Percentiles rank a stretch among this genome's conserved stretches.
phyloP scores from a whole-genome alignment of 1,140 invertebrate genomes.

The Drosophila oshimai region DNA sequence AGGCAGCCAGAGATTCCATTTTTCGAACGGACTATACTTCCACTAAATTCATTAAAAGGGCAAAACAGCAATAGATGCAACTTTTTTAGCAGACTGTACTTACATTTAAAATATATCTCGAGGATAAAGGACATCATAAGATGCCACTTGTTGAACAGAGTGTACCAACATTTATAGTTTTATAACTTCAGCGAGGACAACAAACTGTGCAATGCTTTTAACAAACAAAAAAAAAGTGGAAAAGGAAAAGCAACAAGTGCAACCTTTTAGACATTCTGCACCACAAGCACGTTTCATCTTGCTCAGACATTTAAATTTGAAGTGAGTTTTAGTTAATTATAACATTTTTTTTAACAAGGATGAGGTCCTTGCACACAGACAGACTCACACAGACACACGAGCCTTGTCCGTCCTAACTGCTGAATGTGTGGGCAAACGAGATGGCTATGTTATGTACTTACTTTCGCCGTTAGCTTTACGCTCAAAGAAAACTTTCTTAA shows the following conservation, averaged over 20 bases:
- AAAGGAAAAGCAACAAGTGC: no score
- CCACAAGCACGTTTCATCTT: neutral
- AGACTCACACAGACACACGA: slow-evolving; percentile 13
- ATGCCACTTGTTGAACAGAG: no score
- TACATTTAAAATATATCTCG: neutral
- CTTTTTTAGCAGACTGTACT: neutral
- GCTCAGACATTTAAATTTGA: slow-evolving; percentile 11
- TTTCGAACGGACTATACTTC: neutral
- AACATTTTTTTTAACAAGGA: neutral
- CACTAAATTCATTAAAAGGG: no score
- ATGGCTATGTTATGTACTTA: slow-evolving; percentile 36
- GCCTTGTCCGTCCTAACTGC: slow-evolving; percentile 53
- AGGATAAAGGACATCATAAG: no score
- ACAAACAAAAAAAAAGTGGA: no score
- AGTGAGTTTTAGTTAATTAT: slow-evolving; percentile 2
- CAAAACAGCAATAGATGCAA: neutral
- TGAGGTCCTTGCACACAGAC: neutral
- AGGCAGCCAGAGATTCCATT: no score
- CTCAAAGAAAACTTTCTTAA: slow-evolving; percentile 2
- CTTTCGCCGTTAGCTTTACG: slow-evolving; percentile 41
- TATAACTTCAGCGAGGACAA: no score
- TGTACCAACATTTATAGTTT: no score
- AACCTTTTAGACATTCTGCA: no score
- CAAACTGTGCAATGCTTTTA: no score
- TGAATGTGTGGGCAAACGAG: neutral